Evolutionary conservation across 2,888 invertebrate genomes (phyloP).

Genomic region (Dorcus parallelipipedus): DNA sequence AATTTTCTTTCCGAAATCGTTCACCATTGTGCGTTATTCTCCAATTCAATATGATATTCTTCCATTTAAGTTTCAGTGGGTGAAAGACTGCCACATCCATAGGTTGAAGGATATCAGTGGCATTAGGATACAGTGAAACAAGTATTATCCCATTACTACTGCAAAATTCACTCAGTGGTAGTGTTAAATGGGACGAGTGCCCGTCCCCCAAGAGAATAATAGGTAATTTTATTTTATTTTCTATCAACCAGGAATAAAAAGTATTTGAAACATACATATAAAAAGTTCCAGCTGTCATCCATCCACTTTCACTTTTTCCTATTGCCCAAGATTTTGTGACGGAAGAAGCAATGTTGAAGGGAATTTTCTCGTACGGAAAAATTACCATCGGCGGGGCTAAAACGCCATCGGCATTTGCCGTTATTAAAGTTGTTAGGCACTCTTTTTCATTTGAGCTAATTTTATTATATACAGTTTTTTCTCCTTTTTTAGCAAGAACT

Average conservation of each 20-base stretch:
- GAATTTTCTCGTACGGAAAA: conserved; percentile 35
- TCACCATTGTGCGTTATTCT: too few species aligned
- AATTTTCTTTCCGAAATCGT: too few species aligned
- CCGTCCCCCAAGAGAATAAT: conserved; percentile 45
- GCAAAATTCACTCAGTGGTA: conserved; percentile 43
- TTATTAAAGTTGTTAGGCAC: conserved; percentile 31
- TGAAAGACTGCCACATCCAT: too few species aligned
- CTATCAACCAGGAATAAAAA: conserved; percentile 29
- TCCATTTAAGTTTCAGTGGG: too few species aligned
- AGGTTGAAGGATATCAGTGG: too few species aligned
- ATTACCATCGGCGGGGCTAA: conserved; percentile 28
- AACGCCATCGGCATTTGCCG: conserved; percentile 28
- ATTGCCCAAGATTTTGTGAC: conserved; percentile 40
- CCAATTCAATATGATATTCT: too few species aligned
- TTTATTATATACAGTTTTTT: conserved; percentile 30
- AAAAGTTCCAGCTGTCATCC: conserved; percentile 46
- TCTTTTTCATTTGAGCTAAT: conserved; percentile 34
- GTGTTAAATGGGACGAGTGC: conserved; percentile 41
- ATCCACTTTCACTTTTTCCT: conserved; percentile 44
- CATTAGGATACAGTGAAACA: too few species aligned
- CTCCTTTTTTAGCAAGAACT: conserved; percentile 37
- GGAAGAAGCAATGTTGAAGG: conserved; percentile 24
- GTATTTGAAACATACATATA: conserved; percentile 43
- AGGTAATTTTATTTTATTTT: conserved; percentile 35
- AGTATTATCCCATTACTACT: too few species aligned